Evolutionary conservation across 1,140 invertebrate species (phyloP), one percentile per base, ranked within the genome.

Genomic region (Euwallacea fornicatus): DNA sequence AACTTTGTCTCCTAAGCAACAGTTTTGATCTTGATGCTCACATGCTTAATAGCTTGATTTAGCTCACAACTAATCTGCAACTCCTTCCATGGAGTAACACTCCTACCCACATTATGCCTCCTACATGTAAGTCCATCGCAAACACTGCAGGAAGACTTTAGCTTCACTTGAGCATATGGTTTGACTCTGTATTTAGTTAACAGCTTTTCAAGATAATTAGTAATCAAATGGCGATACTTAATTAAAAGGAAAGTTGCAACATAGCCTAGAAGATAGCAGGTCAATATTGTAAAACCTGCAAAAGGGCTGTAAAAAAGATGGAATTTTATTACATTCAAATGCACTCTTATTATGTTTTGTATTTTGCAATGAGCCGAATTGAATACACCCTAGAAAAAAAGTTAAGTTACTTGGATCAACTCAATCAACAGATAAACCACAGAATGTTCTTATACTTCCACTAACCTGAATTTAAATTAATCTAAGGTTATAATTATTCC

Each of bases 21-120:
- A 55, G 16, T 7, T 15, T 9, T 16, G 16, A 56, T 13, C 9
- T 8, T 13, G 16, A 16, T 42, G 67, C 83, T 84, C 81, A 92
- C 90, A 83, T 90, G 85, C 84, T 90, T 88, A 74, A 91, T 82
- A 47, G 89, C 86, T 75, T 84, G 78, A 82, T 91, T 89, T 42
- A 91, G 82, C 78, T 88, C 86, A 76, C 87, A 83, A 69, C 86
- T 85, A 73, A 91, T 83, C 61, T 84, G 82, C 8, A 92, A 75
- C 72, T 86, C 85, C 55, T 84, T 86, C 89, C 89, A 91, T 46
- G 90, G 90, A 72, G 87, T 82, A 13, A 81, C 59, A 53, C 74
- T 75, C 43, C 82, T 80, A 42, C 79, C 80, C 6, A 81, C 77
- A 73, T 84, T 82, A 80, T 87, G 86, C 62, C 87, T 82, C 41